These are phyloP conservation scores for Lutraria lutraria DNA, from an alignment of 2,888 invertebrate species.

Conservation along the genomic window DNA sequence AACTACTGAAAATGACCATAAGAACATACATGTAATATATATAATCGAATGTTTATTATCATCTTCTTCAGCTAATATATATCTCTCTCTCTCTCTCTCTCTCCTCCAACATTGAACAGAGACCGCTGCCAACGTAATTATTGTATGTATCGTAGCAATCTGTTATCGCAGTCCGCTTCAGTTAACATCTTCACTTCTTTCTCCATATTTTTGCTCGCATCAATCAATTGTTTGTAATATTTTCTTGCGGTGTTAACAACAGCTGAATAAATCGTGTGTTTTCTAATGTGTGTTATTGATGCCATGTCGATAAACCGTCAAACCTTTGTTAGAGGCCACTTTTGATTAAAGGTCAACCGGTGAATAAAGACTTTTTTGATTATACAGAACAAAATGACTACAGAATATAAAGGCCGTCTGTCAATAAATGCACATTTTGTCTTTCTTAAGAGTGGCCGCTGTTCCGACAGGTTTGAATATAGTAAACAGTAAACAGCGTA, in stretches of 20 bases:
- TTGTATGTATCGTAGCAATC: neutral
- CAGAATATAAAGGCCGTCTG: no score
- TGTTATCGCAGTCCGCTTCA: slow-evolving; percentile 25
- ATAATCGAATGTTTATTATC: neutral
- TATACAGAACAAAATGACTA: no score
- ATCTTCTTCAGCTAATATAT: neutral
- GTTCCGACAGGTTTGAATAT: no score
- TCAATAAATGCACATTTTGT: no score
- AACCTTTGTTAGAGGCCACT: no score
- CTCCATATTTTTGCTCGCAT: neutral
- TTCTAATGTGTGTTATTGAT: no score
- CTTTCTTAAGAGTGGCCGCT: no score
- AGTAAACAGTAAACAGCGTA: no score
- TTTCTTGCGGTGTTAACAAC: slow-evolving; percentile 28
- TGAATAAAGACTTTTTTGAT: no score
- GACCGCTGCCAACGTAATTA: slow-evolving; percentile 31
- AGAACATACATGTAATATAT: neutral
- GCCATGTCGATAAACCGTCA: no score
- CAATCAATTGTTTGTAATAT: slow-evolving; percentile 13
- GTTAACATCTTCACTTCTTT: slow-evolving; percentile 27
- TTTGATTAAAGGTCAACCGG: no score
- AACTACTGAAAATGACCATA: neutral
- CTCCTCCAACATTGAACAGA: neutral
- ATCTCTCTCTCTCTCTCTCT: no score
- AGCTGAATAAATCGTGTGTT: neutral